phyloP scores from a whole-genome alignment of 2,113 vertebrate species.

The Tragelaphus buxtoni region DNA sequence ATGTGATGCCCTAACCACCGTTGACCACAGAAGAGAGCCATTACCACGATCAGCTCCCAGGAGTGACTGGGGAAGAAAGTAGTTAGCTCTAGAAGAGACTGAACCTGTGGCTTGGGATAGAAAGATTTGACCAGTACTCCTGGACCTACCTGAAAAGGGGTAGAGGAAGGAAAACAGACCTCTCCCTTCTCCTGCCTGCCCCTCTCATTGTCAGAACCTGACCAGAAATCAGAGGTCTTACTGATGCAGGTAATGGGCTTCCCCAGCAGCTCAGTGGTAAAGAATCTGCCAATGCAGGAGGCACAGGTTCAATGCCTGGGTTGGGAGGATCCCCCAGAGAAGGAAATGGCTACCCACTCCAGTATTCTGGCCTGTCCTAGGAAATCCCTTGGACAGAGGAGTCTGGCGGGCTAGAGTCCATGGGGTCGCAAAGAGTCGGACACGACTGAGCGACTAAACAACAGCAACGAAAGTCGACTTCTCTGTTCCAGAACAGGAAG shows the following conservation, averaged over 20 bases:
- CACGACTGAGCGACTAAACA: neutral
- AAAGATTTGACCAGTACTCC: neutral
- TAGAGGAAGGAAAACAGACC: neutral
- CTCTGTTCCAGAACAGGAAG: neutral
- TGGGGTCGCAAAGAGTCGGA: accelerated
- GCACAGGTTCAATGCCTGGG: neutral
- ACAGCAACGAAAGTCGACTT: neutral
- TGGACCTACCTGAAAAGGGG: neutral
- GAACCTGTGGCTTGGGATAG: neutral
- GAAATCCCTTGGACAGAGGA: neutral
- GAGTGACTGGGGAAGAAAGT: accelerated
- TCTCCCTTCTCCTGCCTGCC: neutral
- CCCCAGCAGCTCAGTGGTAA: neutral
- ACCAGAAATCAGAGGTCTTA: neutral
- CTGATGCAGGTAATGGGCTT: accelerated
- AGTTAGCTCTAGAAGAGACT: neutral
- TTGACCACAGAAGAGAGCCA: neutral
- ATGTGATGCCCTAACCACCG: neutral
- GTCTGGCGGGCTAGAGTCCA: neutral
- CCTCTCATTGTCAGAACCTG: neutral
- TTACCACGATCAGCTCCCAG: neutral
- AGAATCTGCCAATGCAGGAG: neutral
- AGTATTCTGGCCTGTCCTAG: neutral
- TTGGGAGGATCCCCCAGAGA: neutral
- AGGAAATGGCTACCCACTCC: neutral